Base-by-base conservation (phyloP, 1,140 invertebrate species). In the Leptonema lineaticorne region DNA sequence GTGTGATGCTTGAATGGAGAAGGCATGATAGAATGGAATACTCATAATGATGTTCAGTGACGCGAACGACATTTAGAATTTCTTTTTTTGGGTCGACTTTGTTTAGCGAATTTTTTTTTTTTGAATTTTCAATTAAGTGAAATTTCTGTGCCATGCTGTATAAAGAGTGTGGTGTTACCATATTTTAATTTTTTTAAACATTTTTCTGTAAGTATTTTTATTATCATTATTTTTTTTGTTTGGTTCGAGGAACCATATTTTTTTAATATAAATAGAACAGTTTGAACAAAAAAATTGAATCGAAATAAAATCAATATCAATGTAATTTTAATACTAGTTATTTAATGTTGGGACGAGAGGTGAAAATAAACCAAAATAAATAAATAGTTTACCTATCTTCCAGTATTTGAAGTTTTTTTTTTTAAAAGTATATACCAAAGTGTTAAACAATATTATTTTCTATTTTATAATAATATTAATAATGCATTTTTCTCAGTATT, bases 151-250 rank as follows among this genome's bases (percentile, higher is more conserved):
- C 67, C 67, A 69, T 69, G 62, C 67, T 30, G 16, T 33, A 53
- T n/a, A 33, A 41, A 9, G 22, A n/a, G 67, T 69, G 29, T 69
- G 67, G 67, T 63, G 67, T 69, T 69, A 69, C 67, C 67, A 69
- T 64, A 41, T 63, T 57, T 67, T 58, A 22, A 22, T n/a, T n/a
- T n/a, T n/a, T n/a, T n/a, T n/a, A n/a, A n/a, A n/a, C n/a, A n/a
- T n/a, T n/a, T n/a, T n/a, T n/a, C n/a, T n/a, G n/a, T n/a, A n/a
- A n/a, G n/a, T n/a, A n/a, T n/a, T n/a, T n/a, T n/a, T n/a, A n/a
- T n/a, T n/a, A n/a, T n/a, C n/a, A n/a, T n/a, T n/a, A 41, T 41
- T 41, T 41, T 41, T 41, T 46, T 33, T 68, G 16, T 68, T 24
- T 60, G 53, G 46, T 48, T 67, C 53, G 22, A 41, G 33, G 46